Evolutionary conservation across 2,113 vertebrate species (phyloP).

Genomic region (Zosterops lateralis): DNA sequence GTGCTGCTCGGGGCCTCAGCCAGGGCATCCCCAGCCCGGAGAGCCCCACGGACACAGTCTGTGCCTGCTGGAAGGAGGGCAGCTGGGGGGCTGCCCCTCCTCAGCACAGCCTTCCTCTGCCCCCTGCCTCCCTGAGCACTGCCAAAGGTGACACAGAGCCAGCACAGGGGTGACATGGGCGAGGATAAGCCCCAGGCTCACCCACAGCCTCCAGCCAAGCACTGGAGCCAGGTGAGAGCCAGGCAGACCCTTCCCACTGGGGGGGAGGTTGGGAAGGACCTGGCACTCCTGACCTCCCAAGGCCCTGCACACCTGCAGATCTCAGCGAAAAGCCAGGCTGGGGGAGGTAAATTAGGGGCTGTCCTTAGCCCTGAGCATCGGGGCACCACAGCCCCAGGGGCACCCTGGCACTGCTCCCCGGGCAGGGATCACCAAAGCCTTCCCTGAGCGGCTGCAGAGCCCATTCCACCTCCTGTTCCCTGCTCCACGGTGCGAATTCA

Average conservation of each 20-base stretch:
- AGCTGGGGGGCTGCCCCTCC: background rate
- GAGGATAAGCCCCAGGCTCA: background rate
- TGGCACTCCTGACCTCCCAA: accelerated
- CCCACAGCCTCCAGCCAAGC: background rate
- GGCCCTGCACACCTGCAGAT: background rate
- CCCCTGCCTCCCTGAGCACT: background rate
- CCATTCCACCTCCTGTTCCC: background rate
- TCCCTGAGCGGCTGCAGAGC: background rate
- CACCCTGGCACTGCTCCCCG: background rate
- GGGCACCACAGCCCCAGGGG: background rate
- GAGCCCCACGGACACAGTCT: accelerated
- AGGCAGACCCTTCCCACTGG: accelerated
- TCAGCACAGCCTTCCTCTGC: background rate
- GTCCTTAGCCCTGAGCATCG: background rate
- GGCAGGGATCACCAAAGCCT: background rate
- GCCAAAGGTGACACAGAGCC: background rate
- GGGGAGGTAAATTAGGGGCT: background rate
- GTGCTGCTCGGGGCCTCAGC: background rate
- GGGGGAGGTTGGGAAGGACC: background rate
- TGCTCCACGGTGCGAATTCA: background rate
- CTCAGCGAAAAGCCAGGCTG: background rate
- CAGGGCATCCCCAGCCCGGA: accelerated
- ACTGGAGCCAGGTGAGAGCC: background rate
- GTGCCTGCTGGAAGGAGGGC: background rate
- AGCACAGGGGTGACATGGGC: accelerated